These are phyloP conservation scores for Epirrhoe tristata DNA, from an alignment of 2,888 invertebrate species.

Conservation along the genomic window DNA sequence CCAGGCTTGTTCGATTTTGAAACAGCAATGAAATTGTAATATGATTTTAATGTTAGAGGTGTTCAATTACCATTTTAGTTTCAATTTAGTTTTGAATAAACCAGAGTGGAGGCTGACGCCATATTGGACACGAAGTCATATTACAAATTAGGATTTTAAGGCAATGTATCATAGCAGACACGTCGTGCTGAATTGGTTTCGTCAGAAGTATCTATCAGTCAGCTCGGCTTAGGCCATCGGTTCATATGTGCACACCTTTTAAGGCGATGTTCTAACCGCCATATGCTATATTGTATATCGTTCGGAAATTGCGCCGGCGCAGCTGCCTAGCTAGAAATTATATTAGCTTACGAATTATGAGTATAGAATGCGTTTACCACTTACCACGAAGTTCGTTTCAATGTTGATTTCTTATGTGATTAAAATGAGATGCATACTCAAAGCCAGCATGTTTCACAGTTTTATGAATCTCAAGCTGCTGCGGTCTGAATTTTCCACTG, in stretches of 20 bases:
- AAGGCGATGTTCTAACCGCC: constrained; percentile 74
- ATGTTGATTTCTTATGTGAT: background rate
- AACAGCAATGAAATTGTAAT: constrained; percentile 1
- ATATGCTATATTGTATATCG: constrained; percentile 66
- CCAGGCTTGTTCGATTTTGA: background rate
- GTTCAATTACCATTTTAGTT: background rate
- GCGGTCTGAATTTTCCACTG: constrained; percentile 21
- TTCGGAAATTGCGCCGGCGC: constrained; percentile 54
- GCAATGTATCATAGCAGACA: constrained; percentile 21
- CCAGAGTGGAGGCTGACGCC: constrained; percentile 9
- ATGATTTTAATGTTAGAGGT: background rate
- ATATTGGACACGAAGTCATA: constrained; percentile 30
- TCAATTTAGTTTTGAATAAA: background rate
- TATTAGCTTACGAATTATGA: background rate
- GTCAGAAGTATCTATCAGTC: constrained; percentile 60
- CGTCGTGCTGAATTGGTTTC: constrained; percentile 59
- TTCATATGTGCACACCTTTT: constrained; percentile 70
- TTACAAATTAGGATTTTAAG: constrained; percentile 25
- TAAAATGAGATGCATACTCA: no score
- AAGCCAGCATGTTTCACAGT: background rate
- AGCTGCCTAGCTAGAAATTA: constrained; percentile 42
- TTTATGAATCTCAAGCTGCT: background rate
- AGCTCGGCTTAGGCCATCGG: constrained; percentile 49
- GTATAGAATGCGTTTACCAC: background rate
- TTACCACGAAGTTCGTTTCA: background rate